A percentile compares a stretch with the other conserved stretches of the same genome.
These are phyloP conservation scores for Empidonax alnorum DNA, from an alignment of 2,113 vertebrate species.

Conservation along the genomic window DNA sequence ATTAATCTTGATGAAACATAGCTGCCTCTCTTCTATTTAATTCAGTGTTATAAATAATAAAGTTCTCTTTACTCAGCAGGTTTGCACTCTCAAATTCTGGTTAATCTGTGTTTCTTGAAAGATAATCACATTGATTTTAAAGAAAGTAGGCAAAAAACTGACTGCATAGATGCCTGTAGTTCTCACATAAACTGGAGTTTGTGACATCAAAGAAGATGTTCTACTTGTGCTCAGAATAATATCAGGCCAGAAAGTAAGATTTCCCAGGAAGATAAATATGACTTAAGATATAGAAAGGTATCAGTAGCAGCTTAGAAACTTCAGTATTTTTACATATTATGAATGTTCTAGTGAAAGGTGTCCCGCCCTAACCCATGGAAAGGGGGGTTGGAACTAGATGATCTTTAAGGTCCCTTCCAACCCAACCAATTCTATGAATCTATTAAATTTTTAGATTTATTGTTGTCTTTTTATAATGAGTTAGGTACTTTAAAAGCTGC, in stretches of 20 bases:
- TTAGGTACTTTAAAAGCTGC: background rate
- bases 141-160: background rate
- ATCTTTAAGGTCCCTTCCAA: background rate
- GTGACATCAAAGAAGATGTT: background rate
- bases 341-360: background rate
- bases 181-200: background rate
- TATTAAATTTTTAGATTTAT: background rate
- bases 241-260: background rate
- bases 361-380: background rate
- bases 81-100: background rate
- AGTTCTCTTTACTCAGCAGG: background rate
- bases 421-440: background rate
- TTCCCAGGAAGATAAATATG: background rate
- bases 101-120: background rate
- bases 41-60: background rate
- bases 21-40: background rate
- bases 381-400: rapidly evolving
- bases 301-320: background rate
- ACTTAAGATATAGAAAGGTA: background rate
- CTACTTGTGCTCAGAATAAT: background rate
- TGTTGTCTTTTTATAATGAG: background rate
- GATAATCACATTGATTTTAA: background rate
- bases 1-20: background rate
- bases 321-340: background rate
- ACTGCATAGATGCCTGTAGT: background rate